phyloP scores from a whole-genome alignment of 2,113 vertebrate species.

The Grallaria varia region DNA sequence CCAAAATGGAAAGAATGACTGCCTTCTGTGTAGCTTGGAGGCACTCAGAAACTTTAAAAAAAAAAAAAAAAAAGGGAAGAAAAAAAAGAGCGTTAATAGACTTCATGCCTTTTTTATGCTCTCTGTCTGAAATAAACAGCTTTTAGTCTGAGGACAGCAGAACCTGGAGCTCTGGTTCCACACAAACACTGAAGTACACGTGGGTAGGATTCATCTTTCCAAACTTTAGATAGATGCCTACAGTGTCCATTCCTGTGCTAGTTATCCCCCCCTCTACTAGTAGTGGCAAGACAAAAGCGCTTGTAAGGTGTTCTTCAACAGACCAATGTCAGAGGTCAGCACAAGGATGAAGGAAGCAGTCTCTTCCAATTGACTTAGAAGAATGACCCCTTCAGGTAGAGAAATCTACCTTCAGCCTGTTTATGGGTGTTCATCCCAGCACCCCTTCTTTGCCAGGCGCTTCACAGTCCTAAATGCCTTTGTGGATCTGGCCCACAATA shows the following conservation, averaged over 20 bases:
- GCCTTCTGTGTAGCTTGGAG: constrained; percentile 38
- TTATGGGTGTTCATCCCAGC: neutral
- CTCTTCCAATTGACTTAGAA: neutral
- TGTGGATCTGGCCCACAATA: neutral
- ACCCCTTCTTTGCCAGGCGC: neutral
- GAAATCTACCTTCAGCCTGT: neutral
- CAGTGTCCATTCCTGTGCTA: neutral
- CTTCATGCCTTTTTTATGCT: neutral
- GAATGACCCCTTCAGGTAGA: neutral
- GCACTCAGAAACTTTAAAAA: neutral
- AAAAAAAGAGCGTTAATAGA: neutral
- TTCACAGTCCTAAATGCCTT: neutral
- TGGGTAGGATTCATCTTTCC: neutral
- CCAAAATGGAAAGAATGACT: constrained; percentile 19
- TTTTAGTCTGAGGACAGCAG: neutral
- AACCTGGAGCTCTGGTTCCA: neutral
- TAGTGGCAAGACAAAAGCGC: neutral
- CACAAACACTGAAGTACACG: neutral
- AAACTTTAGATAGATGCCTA: neutral
- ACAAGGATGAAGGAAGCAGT: neutral
- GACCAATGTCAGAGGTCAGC: neutral
- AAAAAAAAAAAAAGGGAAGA: neutral
- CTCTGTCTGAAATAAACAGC: neutral
- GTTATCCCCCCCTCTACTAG: neutral
- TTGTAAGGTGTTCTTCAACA: neutral